A percentile compares a stretch with the other conserved stretches of the same genome.
Evolutionary conservation across 2,797 vertebrate genomes (phyloP).

Genomic region (Dendrocincla fuliginosa): DNA sequence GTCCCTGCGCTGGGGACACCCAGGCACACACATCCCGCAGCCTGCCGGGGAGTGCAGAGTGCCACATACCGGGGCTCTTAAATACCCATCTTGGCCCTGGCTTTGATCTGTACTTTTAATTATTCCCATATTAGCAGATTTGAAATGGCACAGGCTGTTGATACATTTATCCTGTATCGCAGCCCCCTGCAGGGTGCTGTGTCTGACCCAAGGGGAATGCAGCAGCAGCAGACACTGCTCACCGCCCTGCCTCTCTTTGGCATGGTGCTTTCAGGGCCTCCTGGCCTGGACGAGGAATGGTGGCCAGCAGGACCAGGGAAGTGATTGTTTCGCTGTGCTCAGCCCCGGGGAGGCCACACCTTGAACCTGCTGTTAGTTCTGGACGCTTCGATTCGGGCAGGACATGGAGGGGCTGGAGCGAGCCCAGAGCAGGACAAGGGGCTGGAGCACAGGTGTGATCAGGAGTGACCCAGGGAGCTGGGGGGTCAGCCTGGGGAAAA

Average conservation of each 20-base stretch:
- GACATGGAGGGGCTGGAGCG: too few species aligned
- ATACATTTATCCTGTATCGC: background rate
- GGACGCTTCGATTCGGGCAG: too few species aligned
- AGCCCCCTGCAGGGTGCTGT: rapidly evolving
- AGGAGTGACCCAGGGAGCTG: background rate
- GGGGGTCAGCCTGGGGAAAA: too few species aligned
- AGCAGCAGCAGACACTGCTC: background rate
- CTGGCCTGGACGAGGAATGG: background rate
- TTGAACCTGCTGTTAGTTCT: background rate
- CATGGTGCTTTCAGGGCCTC: background rate
- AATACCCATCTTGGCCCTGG: background rate
- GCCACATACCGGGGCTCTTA: background rate
- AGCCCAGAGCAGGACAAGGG: too few species aligned
- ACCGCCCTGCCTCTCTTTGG: rapidly evolving
- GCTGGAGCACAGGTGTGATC: too few species aligned
- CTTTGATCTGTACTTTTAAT: background rate
- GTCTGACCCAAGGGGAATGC: rapidly evolving
- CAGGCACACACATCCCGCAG: background rate
- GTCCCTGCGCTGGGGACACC: too few species aligned
- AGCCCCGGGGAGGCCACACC: background rate
- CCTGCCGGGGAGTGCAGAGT: too few species aligned
- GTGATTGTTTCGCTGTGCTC: background rate
- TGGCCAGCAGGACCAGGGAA: too few species aligned
- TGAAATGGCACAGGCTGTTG: background rate
- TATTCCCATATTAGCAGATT: background rate